Evolutionary conservation across 1,140 invertebrate genomes (phyloP).

Genomic region (Pogonomyrmex californicus): DNA sequence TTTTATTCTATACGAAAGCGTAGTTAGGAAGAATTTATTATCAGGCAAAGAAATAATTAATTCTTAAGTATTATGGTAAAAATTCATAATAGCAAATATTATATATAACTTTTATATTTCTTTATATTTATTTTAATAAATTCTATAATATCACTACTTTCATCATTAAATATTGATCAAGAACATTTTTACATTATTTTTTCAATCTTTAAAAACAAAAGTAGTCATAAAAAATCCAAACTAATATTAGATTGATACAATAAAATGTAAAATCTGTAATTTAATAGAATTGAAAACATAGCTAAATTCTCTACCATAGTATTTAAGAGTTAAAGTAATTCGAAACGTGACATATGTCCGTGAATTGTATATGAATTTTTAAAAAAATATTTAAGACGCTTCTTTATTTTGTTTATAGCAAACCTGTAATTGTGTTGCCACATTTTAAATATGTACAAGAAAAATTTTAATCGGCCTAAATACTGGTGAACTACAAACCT

Average conservation of each 20-base stretch:
- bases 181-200: background rate
- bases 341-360: background rate
- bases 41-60: constrained; percentile 51
- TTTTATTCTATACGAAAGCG: constrained; percentile 65
- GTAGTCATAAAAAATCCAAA: background rate
- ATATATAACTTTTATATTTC: background rate
- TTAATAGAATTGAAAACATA: background rate
- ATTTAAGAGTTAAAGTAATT: constrained; percentile 15
- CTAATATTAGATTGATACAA: background rate
- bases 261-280: background rate
- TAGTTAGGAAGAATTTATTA: constrained; percentile 69
- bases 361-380: background rate
- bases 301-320: background rate
- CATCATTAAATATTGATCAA: background rate
- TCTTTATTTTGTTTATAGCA: background rate
- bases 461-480: constrained; percentile 17
- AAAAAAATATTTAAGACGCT: background rate
- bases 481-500: background rate
- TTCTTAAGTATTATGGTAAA: constrained; percentile 38
- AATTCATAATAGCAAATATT: constrained; percentile 62
- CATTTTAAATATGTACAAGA: background rate
- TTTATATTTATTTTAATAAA: background rate
- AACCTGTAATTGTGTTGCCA: background rate
- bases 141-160: background rate
- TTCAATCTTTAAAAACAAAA: background rate